Evolutionary conservation across 2,797 vertebrate species (phyloP).

Genomic region (Intellagama lesueurii): DNA sequence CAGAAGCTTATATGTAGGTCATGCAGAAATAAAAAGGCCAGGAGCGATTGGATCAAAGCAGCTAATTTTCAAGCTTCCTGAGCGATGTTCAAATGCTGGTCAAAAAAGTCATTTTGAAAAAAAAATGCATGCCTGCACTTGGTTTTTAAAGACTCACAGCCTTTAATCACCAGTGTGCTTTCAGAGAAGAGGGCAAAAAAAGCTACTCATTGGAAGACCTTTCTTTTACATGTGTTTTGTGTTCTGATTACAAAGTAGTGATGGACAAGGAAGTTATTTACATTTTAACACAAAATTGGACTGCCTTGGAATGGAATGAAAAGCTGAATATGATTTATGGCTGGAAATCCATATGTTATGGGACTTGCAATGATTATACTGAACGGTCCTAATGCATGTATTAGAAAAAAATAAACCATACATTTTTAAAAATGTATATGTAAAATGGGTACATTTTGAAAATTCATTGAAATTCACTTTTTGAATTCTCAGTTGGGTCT

Average conservation of each 20-base stretch:
- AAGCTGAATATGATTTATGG: neutral
- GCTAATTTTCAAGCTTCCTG: conserved; percentile 27
- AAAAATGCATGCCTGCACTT: neutral
- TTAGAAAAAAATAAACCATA: neutral
- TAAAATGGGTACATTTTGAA: neutral
- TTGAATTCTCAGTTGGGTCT: neutral
- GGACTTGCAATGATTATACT: neutral
- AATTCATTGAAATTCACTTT: neutral
- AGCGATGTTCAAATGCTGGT: neutral
- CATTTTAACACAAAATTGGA: neutral
- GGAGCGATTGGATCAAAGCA: neutral
- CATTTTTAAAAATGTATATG: neutral
- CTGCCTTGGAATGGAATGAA: neutral
- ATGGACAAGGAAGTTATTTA: neutral
- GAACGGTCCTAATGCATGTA: no score
- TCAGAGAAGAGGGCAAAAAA: no score
- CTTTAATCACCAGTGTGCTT: no score
- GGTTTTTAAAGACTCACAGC: neutral
- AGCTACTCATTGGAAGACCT: no score
- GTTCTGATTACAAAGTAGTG: no score
- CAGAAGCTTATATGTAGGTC: neutral
- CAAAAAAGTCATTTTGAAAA: neutral
- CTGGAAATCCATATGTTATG: neutral
- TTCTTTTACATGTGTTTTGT: no score
- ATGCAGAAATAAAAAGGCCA: neutral